Base-by-base conservation (phyloP, 1,140 invertebrate species). In the Physella acuta region DNA sequence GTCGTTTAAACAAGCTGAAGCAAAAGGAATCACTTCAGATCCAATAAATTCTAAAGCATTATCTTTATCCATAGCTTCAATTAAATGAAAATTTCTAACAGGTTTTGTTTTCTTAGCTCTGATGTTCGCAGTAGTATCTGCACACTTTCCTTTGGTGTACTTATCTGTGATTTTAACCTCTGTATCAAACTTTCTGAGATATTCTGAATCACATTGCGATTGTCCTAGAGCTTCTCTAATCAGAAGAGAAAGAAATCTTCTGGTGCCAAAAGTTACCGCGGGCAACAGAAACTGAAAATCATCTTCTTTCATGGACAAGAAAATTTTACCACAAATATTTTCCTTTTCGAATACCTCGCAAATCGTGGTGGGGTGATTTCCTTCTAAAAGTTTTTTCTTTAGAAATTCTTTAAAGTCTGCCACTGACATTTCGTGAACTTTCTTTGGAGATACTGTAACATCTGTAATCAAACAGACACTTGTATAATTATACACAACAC, bases 1-100 rank as follows among this genome's bases (percentile, higher is more conserved):
- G 11, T 72, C 71, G 37, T 75, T 75, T 30, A 75, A 60, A 63
- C 73, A 75, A 5, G 73, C 71, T 37, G 73, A 68, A 49, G 68
- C 71, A 68, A 75, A 75, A 31, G 52, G 56, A 11, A 73, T 44
- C 31, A 63, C 61, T 37, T 62, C 68, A 26, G 14, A 20, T 16
- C 33, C 61, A 44, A 74, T 61, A n/a, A 44, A 63, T n/a, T 44
- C 34, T 2, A 63, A 17, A 20, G 31, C 30, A 51, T 49, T 28
- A 34, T 36, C 34, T 30, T 63, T 26, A 30, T 44, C 28, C 16
- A 34, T 30, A 51, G 30, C 28, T 61, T 52, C 20, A 24, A 55
- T 34, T 53, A 55, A 26, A 53, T 62, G 30, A 37, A 70, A 55
- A 36, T 58, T 59, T 68, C 55, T 68, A 5, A 58, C 1, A 28